Percentiles rank a stretch among this genome's conserved stretches.
phyloP scores from a whole-genome alignment of 2,113 vertebrate species.

The Rhinichthys klamathensis region DNA sequence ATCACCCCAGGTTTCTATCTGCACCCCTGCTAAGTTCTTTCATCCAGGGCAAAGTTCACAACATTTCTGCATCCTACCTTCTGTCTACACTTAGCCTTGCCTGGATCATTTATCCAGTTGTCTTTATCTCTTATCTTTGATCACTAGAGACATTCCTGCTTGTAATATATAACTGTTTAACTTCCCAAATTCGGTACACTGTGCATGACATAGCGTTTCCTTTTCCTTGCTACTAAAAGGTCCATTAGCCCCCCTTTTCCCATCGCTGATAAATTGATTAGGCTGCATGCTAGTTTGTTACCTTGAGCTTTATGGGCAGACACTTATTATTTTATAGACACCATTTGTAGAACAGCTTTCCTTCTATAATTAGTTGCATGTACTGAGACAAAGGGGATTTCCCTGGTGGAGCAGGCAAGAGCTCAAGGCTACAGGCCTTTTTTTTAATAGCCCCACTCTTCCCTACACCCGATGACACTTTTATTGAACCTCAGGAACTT shows the following conservation, averaged over 20 bases:
- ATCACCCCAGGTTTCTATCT: slow-evolving; percentile 2
- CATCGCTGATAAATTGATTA: slow-evolving; percentile 32
- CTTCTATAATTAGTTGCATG: slow-evolving; percentile 54
- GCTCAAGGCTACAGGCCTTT: slow-evolving; percentile 10
- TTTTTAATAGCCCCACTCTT: slow-evolving; percentile 52
- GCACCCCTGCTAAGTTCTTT: not conserved
- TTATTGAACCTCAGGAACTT: slow-evolving; percentile 52
- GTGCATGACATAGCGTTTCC: not conserved
- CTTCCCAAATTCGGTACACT: not conserved
- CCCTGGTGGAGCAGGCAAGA: slow-evolving; percentile 34
- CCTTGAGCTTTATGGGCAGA: slow-evolving; percentile 40
- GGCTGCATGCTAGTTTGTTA: slow-evolving; percentile 24
- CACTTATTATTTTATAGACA: slow-evolving; percentile 39
- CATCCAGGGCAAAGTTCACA: slow-evolving; percentile 4
- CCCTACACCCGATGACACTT: slow-evolving; percentile 54
- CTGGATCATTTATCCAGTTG: slow-evolving; percentile 24
- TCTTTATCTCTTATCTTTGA: slow-evolving; percentile 19
- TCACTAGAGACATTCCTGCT: slow-evolving; percentile 14
- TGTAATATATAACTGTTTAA: slow-evolving; percentile 7
- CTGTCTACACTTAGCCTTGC: not conserved
- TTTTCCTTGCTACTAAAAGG: not conserved
- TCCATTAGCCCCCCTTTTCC: slow-evolving; percentile 21
- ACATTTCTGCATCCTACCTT: slow-evolving; percentile 1
- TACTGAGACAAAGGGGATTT: slow-evolving; percentile 50
- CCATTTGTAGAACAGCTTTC: slow-evolving; percentile 20